Base-by-base conservation (phyloP, 2,888 invertebrate species). In the Phragmatobia fuliginosa region DNA sequence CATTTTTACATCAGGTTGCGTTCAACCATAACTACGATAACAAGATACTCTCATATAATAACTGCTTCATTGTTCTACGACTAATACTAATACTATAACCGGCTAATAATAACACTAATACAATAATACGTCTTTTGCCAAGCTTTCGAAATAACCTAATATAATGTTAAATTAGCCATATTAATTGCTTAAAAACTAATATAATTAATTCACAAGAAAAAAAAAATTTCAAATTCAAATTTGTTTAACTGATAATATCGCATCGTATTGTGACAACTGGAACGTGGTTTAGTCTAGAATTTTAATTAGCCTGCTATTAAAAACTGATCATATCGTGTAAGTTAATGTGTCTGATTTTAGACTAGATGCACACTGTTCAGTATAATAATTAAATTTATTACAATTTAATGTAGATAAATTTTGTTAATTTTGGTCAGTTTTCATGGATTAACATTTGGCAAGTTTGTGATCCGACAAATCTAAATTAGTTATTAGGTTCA, bases 301-400 rank as follows among this genome's bases (percentile, higher is more conserved):
- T 75, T 72, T 79, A 79, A 83, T 81, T 74, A 75, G 52, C 41
- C 65, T 56, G 41, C 62, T 58, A 75, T 86, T 83, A 80, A 79
- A 79, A 83, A 82, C 70, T 70, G 86, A 86, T 87, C 79, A 62
- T 78, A 87, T 87, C 86, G 62, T 70, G 61, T 81, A 79, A 84
- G 81, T 84, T 80, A 80, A 65, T 41, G 65, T 75, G 74, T 73
- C 70, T 33, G 38, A 62, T 59, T 64, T 64, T 38, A 64, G 68
- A n/a, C 45, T 63, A 38, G 4, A 71, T 72, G 72, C 64, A 68
- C 59, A 64, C 49, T 68, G 41, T 14, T n/a, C n/a, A 14, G 14
- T 28, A 52, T 0, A 25, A 52, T 10, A 56, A 28, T 28, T 28
- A 28, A 16, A 16, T 14, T 56, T 28, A 25, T 14, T 56, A 52